Evolutionary conservation across 2,888 invertebrate genomes (phyloP).

Genomic region (Phlogophora meticulosa): DNA sequence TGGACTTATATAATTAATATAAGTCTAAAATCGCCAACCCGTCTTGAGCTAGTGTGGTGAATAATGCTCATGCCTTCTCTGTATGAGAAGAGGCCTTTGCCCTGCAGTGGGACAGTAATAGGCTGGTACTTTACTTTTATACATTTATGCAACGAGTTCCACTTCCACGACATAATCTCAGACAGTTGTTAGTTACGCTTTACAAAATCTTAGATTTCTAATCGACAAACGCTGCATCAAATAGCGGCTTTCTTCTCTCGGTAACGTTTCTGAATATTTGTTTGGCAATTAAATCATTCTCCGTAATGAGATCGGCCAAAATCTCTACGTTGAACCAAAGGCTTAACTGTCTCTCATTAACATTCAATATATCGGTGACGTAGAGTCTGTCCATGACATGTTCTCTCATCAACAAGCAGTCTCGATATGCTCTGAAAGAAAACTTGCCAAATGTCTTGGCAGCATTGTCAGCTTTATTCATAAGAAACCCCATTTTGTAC

Average conservation of each 20-base stretch:
- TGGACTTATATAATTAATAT: too few species aligned
- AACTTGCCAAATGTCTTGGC: constrained; percentile 69
- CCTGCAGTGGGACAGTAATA: too few species aligned
- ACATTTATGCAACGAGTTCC: too few species aligned
- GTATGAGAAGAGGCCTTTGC: too few species aligned
- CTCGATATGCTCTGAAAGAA: constrained; percentile 57
- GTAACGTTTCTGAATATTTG: not conserved
- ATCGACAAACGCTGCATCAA: not conserved
- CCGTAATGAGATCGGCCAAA: constrained; percentile 67
- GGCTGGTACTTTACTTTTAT: not conserved
- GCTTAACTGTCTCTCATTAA: constrained; percentile 69
- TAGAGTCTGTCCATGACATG: not conserved
- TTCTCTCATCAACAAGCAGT: constrained; percentile 55
- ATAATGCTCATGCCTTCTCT: too few species aligned
- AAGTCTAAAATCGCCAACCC: too few species aligned
- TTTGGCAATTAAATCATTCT: constrained; percentile 67
- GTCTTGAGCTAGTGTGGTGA: too few species aligned
- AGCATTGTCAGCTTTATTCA: constrained; percentile 74
- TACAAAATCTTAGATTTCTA: constrained; percentile 4
- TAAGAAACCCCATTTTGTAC: constrained; percentile 81
- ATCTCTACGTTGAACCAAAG: constrained; percentile 76
- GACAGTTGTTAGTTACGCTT: too few species aligned
- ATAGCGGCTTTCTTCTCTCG: fast-evolving
- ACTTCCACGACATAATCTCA: too few species aligned
- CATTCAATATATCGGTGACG: constrained; percentile 61